phyloP scores from a whole-genome alignment of 1,140 invertebrate genomes.

The Saccostrea cuccullata region DNA sequence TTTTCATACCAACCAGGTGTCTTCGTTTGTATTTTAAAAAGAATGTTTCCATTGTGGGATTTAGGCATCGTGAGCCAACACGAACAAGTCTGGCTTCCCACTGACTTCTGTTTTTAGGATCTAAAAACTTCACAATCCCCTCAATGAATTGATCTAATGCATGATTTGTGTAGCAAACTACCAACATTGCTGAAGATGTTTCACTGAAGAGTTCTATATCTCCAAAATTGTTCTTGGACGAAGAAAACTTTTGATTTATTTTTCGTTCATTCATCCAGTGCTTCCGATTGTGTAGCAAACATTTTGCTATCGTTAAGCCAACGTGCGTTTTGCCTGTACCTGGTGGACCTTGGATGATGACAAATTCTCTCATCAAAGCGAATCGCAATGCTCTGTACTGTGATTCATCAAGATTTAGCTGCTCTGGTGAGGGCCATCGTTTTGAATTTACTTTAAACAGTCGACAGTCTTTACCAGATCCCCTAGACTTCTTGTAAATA shows the following conservation, averaged over 20 bases:
- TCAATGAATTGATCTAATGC: conserved; percentile 92
- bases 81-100: conserved; percentile 83
- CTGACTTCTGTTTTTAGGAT: conserved; percentile 22
- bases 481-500: background rate
- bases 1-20: background rate
- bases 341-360: conserved; percentile 85
- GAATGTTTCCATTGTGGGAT: conserved; percentile 59
- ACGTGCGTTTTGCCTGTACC: conserved; percentile 76
- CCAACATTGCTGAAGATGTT: conserved; percentile 82
- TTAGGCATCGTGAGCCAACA: conserved; percentile 87
- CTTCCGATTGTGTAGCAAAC: conserved; percentile 71
- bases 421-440: conserved; percentile 64
- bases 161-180: conserved; percentile 92
- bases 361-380: conserved; percentile 79
- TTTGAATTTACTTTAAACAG: conserved; percentile 51
- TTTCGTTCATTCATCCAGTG: conserved; percentile 71
- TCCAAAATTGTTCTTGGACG: background rate
- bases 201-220: conserved; percentile 40
- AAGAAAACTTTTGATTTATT: background rate
- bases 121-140: conserved; percentile 77
- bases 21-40: conserved; percentile 56
- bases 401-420: conserved; percentile 75
- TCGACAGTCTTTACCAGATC: too few relatives aligned
- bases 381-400: conserved; percentile 78
- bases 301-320: conserved; percentile 76